phyloP scores from a whole-genome alignment of 2,888 invertebrate genomes.

The Helleia helle region DNA sequence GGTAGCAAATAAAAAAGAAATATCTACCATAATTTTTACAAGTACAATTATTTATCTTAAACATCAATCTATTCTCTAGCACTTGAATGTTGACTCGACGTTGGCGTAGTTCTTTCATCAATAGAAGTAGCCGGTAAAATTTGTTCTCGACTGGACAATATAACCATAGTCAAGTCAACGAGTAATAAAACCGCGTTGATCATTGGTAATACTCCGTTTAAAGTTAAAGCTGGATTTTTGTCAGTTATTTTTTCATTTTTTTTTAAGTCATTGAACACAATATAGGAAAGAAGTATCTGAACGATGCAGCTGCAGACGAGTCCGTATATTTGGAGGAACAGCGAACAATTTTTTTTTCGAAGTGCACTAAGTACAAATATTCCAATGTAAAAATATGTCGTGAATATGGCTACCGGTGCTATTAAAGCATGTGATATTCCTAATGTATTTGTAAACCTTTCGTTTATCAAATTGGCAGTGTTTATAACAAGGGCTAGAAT shows the following conservation, averaged over 20 bases:
- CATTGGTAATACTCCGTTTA: conserved; percentile 50
- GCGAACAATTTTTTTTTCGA: conserved; percentile 28
- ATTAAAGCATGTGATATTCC: conserved; percentile 39
- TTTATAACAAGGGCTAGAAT: conserved; percentile 41
- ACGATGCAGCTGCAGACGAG: conserved; percentile 33
- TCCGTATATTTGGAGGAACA: conserved; percentile 41
- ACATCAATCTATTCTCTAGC: too few relatives aligned
- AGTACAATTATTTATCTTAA: too few relatives aligned
- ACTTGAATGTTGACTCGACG: too few relatives aligned
- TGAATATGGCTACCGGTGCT: conserved; percentile 42
- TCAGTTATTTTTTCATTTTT: not conserved
- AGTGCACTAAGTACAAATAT: conserved; percentile 30
- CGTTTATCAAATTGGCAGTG: conserved; percentile 47
- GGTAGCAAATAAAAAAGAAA: too few relatives aligned
- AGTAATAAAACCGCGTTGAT: conserved; percentile 36
- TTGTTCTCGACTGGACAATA: conserved; percentile 32
- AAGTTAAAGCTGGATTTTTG: conserved; percentile 15
- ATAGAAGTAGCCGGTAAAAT: conserved; percentile 18
- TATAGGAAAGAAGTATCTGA: conserved; percentile 33
- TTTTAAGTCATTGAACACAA: conserved; percentile 34
- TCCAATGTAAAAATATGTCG: conserved; percentile 39
- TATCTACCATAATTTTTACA: too few relatives aligned
- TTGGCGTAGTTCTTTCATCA: too few relatives aligned
- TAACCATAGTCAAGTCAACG: conserved; percentile 38
- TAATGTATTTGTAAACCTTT: conserved; percentile 34